These are phyloP conservation scores for Drosophila malerkotliana DNA, from an alignment of 1,140 invertebrate genomes.

Conservation along the genomic window DNA sequence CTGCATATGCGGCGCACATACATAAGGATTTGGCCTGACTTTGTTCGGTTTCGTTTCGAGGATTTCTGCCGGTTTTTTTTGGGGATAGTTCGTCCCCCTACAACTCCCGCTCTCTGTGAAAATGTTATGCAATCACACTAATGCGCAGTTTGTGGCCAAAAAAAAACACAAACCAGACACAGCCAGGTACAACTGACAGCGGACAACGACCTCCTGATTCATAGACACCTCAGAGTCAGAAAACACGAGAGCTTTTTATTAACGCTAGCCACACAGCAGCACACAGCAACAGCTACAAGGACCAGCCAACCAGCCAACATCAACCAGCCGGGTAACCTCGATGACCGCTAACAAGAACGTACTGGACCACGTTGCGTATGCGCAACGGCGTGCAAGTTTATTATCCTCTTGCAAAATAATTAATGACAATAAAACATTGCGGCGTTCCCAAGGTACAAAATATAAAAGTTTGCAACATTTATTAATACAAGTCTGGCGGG, in stretches of 20 bases:
- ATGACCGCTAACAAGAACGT: slow-evolving; percentile 40
- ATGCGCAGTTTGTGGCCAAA: slow-evolving; percentile 73
- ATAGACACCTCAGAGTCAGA: slow-evolving; percentile 27
- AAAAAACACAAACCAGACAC: slow-evolving; percentile 22
- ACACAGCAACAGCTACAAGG: slow-evolving; percentile 27
- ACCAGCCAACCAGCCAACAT: slow-evolving; percentile 6
- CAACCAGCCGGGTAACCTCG: slow-evolving; percentile 19
- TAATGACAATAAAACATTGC: slow-evolving; percentile 34
- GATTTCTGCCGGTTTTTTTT: slow-evolving; percentile 39
- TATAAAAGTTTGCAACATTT: slow-evolving; percentile 18
- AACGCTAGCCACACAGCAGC: slow-evolving; percentile 61
- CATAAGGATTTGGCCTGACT: slow-evolving; percentile 72
- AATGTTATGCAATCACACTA: slow-evolving; percentile 81
- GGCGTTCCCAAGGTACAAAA: slow-evolving; percentile 12
- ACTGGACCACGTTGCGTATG: slow-evolving; percentile 46
- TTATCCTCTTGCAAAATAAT: slow-evolving; percentile 39
- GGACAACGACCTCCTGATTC: slow-evolving; percentile 40
- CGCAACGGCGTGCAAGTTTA: slow-evolving; percentile 42
- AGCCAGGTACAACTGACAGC: slow-evolving; percentile 11
- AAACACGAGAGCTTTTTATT: slow-evolving; percentile 58
- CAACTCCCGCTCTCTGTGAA: background rate
- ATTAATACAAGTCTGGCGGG: slow-evolving; percentile 4
- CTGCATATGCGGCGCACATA: slow-evolving; percentile 49
- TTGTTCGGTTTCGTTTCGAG: slow-evolving; percentile 51
- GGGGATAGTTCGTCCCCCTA: slow-evolving; percentile 1